These are phyloP conservation scores for Herminia tarsipennalis DNA, from an alignment of 2,888 invertebrate species.

Conservation along the genomic window DNA sequence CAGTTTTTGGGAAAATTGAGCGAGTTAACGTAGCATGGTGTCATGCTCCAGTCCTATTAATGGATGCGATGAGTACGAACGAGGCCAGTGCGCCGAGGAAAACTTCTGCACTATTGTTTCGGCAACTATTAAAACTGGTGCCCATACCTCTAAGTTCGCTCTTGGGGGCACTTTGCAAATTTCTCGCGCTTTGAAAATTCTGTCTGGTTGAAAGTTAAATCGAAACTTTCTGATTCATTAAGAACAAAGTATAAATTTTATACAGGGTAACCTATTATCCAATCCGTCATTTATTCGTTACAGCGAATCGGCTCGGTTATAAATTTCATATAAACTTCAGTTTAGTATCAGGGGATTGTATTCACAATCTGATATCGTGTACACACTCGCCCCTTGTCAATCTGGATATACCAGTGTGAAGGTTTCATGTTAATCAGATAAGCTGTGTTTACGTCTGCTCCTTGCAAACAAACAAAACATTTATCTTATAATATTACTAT, in stretches of 20 bases:
- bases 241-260: slow-evolving; percentile 29
- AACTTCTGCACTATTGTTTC: slow-evolving; percentile 71
- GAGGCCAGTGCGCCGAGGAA: slow-evolving; percentile 43
- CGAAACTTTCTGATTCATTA: slow-evolving; percentile 48
- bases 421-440: slow-evolving; percentile 11
- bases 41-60: slow-evolving; percentile 49
- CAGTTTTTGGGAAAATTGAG: slow-evolving; percentile 49
- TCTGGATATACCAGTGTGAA: slow-evolving; percentile 2
- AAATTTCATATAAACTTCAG: background rate
- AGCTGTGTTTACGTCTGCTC: slow-evolving; percentile 5
- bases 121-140: slow-evolving; percentile 54
- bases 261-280: background rate
- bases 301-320: background rate
- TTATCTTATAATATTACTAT: slow-evolving; percentile 2
- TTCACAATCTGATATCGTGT: background rate
- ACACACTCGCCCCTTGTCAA: slow-evolving; percentile 1
- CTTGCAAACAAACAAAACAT: slow-evolving; percentile 11
- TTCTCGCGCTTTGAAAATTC: slow-evolving; percentile 66
- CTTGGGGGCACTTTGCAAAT: slow-evolving; percentile 62
- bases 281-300: background rate
- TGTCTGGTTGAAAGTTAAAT: slow-evolving; percentile 52
- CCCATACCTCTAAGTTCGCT: slow-evolving; percentile 56
- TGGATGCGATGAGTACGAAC: slow-evolving; percentile 41
- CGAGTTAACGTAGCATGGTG: slow-evolving; percentile 48
- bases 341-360: background rate